These are phyloP conservation scores for Ochropleura leucogaster DNA, from an alignment of 2,888 invertebrate genomes.

Conservation along the genomic window DNA sequence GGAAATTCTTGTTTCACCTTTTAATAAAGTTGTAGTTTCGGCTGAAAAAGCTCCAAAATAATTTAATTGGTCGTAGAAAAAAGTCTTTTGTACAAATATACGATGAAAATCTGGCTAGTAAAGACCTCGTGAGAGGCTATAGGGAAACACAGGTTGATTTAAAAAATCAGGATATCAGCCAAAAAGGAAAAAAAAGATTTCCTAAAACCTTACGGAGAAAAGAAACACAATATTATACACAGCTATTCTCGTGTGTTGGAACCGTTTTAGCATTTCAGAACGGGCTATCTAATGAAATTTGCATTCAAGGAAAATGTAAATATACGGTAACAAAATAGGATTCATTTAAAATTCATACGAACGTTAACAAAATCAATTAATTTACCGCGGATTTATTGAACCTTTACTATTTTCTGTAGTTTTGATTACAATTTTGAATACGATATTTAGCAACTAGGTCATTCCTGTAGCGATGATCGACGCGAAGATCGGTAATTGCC, in stretches of 20 bases:
- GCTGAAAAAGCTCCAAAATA: neutral
- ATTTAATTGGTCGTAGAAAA: neutral
- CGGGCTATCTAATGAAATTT: slow-evolving; percentile 50
- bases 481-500: too few relatives aligned
- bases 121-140: neutral
- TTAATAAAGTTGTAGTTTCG: too few relatives aligned
- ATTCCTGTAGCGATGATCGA: too few relatives aligned
- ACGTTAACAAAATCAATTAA: slow-evolving; percentile 51
- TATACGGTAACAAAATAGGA: slow-evolving; percentile 49
- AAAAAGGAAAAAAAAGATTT: neutral
- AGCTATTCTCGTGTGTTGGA: slow-evolving; percentile 5
- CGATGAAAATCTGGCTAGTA: neutral
- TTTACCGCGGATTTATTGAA: slow-evolving; percentile 29
- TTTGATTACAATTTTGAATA: neutral
- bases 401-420: neutral
- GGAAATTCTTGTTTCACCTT: neutral
- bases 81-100: neutral
- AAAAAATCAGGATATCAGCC: neutral
- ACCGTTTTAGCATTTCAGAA: slow-evolving; percentile 25
- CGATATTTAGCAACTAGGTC: neutral
- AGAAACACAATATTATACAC: neutral
- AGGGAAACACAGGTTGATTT: neutral
- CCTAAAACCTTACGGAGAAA: neutral
- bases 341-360: slow-evolving; percentile 51
- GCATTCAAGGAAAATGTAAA: slow-evolving; percentile 59